Percentiles rank a stretch among this genome's conserved stretches.
Conservation (phyloP, 2,797 vertebrate species). For the Lindbergichthys nudifrons region DNA sequence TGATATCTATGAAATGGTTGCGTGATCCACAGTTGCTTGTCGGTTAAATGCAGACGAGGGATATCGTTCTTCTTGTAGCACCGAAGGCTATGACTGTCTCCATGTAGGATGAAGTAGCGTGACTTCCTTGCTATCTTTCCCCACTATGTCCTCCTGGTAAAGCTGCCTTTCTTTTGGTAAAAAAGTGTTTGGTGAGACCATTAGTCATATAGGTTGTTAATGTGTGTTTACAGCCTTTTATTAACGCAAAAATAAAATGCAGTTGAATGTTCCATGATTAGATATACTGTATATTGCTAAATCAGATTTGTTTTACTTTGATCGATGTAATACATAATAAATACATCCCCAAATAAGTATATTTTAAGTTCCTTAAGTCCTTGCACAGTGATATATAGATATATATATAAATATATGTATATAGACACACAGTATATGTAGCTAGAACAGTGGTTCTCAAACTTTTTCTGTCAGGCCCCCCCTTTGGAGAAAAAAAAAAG, state of each 20-base stretch:
- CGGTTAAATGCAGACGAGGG: background rate
- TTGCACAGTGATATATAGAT: background rate
- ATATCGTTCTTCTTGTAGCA: background rate
- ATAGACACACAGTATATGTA: too few species aligned
- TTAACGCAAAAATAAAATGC: background rate
- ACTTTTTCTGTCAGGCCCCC: too few species aligned
- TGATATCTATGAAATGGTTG: background rate
- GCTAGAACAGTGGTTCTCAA: too few species aligned
- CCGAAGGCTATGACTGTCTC: background rate
- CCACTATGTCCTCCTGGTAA: background rate
- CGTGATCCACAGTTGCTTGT: background rate
- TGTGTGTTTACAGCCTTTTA: background rate
- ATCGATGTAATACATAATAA: background rate
- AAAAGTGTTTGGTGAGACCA: background rate
- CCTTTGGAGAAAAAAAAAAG: too few species aligned
- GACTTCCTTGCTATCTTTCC: background rate
- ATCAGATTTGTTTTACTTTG: background rate
- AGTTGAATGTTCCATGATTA: background rate
- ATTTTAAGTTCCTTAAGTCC: constrained; percentile 12
- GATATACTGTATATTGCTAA: too few species aligned
- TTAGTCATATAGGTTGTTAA: background rate
- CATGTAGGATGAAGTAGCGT: background rate
- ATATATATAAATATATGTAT: too few species aligned
- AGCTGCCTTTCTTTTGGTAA: background rate
- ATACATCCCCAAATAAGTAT: constrained; percentile 7